A percentile compares a stretch with the other conserved stretches of the same genome.
phyloP scores from a whole-genome alignment of 2,797 vertebrate species.

The Eospalax fontanierii region DNA sequence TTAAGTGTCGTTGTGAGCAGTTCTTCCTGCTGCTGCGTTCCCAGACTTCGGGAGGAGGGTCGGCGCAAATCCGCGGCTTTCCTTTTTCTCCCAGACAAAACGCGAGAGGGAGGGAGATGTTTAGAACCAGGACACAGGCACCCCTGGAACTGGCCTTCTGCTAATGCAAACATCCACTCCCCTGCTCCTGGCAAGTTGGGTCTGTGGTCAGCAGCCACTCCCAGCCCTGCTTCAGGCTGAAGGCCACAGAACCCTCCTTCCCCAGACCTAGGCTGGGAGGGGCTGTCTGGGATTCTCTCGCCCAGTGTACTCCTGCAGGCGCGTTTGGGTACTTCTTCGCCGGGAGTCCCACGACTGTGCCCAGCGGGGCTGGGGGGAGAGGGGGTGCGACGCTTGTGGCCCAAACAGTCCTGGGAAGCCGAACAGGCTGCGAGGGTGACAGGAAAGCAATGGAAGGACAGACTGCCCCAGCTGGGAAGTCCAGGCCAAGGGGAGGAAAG shows the following conservation, averaged over 20 bases:
- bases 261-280: background rate
- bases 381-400: background rate
- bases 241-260: background rate
- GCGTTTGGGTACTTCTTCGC: background rate
- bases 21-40: conserved; percentile 87
- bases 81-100: conserved; percentile 65
- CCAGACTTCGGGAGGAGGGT: conserved; percentile 84
- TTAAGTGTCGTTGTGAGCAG: conserved; percentile 88
- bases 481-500: background rate
- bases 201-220: background rate
- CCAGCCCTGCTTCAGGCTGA: background rate
- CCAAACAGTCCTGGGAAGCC: conserved; percentile 3
- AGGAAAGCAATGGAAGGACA: background rate
- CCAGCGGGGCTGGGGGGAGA: background rate
- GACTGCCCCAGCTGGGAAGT: background rate
- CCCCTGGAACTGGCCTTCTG: background rate
- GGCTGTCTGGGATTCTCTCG: background rate
- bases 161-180: conserved; percentile 16
- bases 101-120: conserved; percentile 16
- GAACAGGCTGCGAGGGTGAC: background rate
- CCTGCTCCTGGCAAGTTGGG: background rate
- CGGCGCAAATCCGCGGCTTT: conserved; percentile 80
- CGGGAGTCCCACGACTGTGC: background rate
- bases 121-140: conserved; percentile 11
- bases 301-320: background rate